Conservation (phyloP, 2,113 vertebrate genomes). For the Myiopsitta monachus region DNA sequence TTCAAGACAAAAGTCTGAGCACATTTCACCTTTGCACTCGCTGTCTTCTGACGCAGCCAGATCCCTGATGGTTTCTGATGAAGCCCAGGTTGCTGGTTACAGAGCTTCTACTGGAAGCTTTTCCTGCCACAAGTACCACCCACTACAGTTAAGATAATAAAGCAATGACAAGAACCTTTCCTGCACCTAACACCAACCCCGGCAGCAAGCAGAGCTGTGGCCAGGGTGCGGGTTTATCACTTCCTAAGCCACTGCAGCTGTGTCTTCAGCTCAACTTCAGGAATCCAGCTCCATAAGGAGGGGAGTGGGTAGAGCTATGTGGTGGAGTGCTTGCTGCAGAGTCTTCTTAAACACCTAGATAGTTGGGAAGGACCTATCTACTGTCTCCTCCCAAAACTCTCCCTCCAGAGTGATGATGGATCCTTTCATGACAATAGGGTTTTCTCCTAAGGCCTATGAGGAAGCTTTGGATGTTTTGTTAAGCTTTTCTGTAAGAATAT, state of each 20-base stretch:
- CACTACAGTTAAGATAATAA: accelerated
- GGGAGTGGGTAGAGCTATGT: accelerated
- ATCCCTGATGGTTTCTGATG: background rate
- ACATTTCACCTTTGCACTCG: background rate
- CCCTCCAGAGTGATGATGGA: background rate
- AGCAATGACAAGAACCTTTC: accelerated
- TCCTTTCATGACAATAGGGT: background rate
- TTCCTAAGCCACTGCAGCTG: background rate
- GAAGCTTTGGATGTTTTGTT: constrained; percentile 1
- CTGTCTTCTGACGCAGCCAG: accelerated
- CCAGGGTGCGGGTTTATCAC: accelerated
- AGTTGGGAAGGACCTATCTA: too few species aligned
- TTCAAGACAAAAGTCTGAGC: background rate
- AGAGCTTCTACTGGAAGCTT: background rate
- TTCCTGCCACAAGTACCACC: accelerated
- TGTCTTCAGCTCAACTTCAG: accelerated
- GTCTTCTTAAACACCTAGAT: accelerated
- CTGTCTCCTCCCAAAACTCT: background rate
- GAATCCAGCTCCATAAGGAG: background rate
- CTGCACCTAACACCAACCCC: background rate
- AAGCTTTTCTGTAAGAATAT: constrained; percentile 10
- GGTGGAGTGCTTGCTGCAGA: background rate
- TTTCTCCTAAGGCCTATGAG: background rate
- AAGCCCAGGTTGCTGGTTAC: background rate
- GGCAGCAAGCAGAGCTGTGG: accelerated